Conservation (phyloP, 2,797 vertebrate genomes). For the Tragelaphus oryx region DNA sequence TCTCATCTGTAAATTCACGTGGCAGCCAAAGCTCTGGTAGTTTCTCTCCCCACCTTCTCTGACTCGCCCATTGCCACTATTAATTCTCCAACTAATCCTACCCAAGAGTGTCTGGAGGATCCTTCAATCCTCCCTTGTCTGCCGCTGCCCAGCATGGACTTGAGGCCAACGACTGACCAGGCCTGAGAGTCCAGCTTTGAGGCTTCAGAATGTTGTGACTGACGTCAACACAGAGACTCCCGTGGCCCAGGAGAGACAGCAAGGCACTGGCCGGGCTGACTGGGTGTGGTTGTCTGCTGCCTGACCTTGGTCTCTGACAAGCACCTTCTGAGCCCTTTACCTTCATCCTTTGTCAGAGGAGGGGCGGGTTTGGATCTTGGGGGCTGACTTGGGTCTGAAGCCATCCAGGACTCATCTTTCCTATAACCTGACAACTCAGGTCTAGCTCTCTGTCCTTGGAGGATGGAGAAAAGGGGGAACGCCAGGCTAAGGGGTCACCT, state of each 20-base stretch:
- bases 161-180: neutral
- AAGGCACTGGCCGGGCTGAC: neutral
- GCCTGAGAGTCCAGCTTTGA: neutral
- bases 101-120: neutral
- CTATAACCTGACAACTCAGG: neutral
- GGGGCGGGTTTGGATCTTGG: neutral
- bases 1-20: neutral
- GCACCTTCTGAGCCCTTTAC: neutral
- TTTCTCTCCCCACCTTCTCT: neutral
- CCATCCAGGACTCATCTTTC: neutral
- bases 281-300: neutral
- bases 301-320: neutral
- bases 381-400: neutral
- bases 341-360: neutral
- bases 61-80: neutral
- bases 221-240: neutral
- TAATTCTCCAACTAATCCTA: neutral
- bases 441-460: neutral
- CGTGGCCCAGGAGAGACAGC: neutral
- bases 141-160: neutral
- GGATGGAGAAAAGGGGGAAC: neutral
- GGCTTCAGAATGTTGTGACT: neutral
- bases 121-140: neutral
- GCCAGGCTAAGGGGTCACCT: neutral
- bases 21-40: neutral